phyloP scores from a whole-genome alignment of 1,140 invertebrate genomes.

The Cepaea nemoralis region DNA sequence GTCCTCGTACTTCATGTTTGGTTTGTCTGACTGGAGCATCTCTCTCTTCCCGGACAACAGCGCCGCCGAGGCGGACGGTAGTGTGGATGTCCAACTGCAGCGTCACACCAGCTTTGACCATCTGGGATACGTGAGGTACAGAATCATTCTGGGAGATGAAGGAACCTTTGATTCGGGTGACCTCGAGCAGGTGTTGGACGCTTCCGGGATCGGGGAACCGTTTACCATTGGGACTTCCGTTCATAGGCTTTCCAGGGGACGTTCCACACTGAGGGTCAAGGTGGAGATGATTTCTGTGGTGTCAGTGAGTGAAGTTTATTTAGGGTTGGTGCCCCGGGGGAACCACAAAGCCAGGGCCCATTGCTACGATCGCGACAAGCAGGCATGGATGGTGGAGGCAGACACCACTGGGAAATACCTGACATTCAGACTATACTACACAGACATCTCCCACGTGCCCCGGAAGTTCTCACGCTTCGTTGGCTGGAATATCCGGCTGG shows the following conservation, averaged over 20 bases:
- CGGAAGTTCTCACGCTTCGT: constrained; percentile 84
- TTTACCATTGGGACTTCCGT: constrained; percentile 56
- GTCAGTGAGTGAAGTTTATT: constrained; percentile 80
- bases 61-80: constrained; percentile 70
- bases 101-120: constrained; percentile 87
- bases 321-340: constrained; percentile 67
- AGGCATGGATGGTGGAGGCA: constrained; percentile 85
- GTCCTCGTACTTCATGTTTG: constrained; percentile 82
- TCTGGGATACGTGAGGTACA: constrained; percentile 82
- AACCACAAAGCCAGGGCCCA: constrained; percentile 73
- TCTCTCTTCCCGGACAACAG: constrained; percentile 78
- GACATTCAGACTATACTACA: constrained; percentile 82
- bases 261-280: constrained; percentile 77
- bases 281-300: constrained; percentile 84
- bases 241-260: constrained; percentile 61
- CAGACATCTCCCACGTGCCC: constrained; percentile 87
- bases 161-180: constrained; percentile 81
- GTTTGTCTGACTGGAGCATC: constrained; percentile 88
- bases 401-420: constrained; percentile 84
- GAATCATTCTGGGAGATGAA: constrained; percentile 81
- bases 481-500: constrained; percentile 78
- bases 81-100: constrained; percentile 77
- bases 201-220: constrained; percentile 65
- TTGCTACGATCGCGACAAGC: constrained; percentile 87
- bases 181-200: constrained; percentile 83